Evolutionary conservation across 1,140 invertebrate species (phyloP).

Genomic region (Dreissena polymorpha): DNA sequence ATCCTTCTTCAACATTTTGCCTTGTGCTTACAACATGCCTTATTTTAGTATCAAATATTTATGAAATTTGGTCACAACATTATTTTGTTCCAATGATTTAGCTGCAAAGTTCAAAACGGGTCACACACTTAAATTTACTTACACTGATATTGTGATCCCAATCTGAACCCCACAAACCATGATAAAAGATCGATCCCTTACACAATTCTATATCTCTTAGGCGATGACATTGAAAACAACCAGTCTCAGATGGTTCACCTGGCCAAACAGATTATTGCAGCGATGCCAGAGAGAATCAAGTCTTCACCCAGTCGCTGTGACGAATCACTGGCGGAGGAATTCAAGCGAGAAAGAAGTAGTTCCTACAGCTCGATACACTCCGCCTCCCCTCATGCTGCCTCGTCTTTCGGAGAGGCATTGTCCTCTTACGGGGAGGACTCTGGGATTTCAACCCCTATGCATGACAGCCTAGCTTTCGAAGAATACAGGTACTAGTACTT

Average conservation of each 20-base stretch:
- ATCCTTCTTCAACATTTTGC: no score
- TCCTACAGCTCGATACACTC: constrained; percentile 76
- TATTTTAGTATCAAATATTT: no score
- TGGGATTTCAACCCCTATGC: constrained; percentile 77
- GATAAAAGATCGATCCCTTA: no score
- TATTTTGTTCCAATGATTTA: no score
- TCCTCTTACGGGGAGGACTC: constrained; percentile 77
- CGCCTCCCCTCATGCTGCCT: constrained; percentile 68
- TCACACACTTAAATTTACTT: no score
- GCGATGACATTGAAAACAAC: constrained; percentile 86
- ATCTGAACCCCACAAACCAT: no score
- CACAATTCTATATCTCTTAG: no score
- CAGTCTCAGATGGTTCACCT: constrained; percentile 90
- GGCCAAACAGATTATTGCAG: constrained; percentile 98
- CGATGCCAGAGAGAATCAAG: constrained; percentile 97
- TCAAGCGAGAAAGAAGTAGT: constrained; percentile 70
- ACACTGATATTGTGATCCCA: no score
- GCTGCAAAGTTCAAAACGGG: no score
- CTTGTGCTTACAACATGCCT: no score
- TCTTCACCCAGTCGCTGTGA: constrained; percentile 72
- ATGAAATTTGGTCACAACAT: no score
- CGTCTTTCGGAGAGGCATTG: constrained; percentile 69
- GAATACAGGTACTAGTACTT: constrained; percentile 72
- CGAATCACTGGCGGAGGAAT: constrained; percentile 55
- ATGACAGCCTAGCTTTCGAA: constrained; percentile 77